phyloP scores from a whole-genome alignment of 2,797 vertebrate species.

The Carcharodon carcharias region DNA sequence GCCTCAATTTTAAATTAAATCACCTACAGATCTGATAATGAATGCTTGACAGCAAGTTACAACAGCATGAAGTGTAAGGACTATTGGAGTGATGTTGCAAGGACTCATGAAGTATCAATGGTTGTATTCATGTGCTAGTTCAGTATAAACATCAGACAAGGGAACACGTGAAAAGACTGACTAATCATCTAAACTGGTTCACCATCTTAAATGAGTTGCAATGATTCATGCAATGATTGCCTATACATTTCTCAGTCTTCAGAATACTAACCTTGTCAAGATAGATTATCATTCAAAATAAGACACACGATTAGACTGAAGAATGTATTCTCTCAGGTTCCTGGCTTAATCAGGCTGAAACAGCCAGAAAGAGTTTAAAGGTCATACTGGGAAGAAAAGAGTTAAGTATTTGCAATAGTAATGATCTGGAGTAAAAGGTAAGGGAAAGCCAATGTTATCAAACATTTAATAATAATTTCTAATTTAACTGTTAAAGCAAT shows the following conservation, averaged over 20 bases:
- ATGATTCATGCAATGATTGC: not conserved
- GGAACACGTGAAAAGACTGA: not conserved
- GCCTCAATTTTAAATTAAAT: not conserved
- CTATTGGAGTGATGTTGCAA: not conserved
- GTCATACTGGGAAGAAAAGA: no score
- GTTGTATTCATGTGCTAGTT: not conserved
- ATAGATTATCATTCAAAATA: not conserved
- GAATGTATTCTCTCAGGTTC: not conserved
- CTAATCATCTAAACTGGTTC: not conserved
- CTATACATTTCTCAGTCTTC: not conserved
- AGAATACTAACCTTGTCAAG: not conserved
- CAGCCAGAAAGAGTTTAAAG: not conserved
- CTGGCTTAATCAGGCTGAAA: not conserved
- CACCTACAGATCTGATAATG: not conserved
- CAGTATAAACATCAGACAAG: not conserved
- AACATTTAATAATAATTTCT: not conserved
- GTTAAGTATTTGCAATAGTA: not conserved
- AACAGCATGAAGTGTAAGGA: not conserved
- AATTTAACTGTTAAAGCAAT: not conserved
- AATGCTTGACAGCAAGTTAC: not conserved
- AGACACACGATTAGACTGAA: not conserved
- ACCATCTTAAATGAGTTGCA: not conserved
- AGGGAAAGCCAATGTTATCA: not conserved
- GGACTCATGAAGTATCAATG: not conserved
- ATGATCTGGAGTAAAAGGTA: not conserved